Evolutionary conservation across 1,140 invertebrate species (phyloP).

Genomic region (Dreissena rostriformis): DNA sequence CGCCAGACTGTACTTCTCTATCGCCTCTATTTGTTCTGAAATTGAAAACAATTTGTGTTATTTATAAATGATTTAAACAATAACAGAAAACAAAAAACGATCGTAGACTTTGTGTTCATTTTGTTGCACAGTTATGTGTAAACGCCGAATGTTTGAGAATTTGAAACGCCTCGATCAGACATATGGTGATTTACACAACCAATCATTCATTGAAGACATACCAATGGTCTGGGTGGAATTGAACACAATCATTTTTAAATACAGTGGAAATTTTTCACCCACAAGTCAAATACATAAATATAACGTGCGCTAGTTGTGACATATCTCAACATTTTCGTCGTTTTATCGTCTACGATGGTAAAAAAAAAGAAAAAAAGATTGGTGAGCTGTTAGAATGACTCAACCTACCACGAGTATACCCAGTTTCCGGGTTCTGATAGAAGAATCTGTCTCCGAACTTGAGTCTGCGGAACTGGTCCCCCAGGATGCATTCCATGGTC

Average conservation of each 20-base stretch:
- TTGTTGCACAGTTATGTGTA: not conserved
- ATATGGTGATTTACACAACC: too few relatives aligned
- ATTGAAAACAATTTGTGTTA: not conserved
- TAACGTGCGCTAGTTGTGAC: not conserved
- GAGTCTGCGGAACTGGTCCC: slow-evolving; percentile 94
- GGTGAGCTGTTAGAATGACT: not conserved
- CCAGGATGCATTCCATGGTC: slow-evolving; percentile 97
- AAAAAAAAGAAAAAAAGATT: too few relatives aligned
- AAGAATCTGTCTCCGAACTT: slow-evolving; percentile 96
- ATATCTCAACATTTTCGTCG: not conserved
- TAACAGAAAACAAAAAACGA: not conserved
- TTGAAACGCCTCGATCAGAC: not conserved
- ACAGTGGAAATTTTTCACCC: not conserved
- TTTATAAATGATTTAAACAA: not conserved
- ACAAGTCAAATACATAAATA: not conserved
- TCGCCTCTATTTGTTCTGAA: slow-evolving; percentile 10
- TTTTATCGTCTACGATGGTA: not conserved
- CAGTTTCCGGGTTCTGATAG: slow-evolving; percentile 88
- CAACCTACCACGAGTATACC: not conserved
- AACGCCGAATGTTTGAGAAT: too few relatives aligned
- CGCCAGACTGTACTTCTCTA: not conserved
- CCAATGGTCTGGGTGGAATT: too few relatives aligned
- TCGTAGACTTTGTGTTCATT: not conserved
- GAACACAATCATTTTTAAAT: too few relatives aligned
- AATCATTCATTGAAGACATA: not conserved